phyloP scores from a whole-genome alignment of 2,888 invertebrate genomes.

The Choreutis nemorana region DNA sequence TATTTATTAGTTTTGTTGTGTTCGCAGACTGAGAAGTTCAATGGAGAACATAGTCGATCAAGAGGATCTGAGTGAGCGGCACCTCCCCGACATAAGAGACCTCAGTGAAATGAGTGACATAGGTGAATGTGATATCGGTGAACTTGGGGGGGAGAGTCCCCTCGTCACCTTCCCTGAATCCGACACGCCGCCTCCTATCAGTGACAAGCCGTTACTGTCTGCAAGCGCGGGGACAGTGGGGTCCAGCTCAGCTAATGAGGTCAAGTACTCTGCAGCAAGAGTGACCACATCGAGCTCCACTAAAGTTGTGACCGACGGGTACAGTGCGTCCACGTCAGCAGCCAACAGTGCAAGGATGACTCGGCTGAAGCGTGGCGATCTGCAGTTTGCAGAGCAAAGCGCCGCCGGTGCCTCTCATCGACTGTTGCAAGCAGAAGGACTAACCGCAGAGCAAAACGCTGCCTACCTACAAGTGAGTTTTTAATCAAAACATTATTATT shows the following conservation, averaged over 20 bases:
- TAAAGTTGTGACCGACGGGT: conserved; percentile 82
- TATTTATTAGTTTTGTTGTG: conserved; percentile 5
- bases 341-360: conserved; percentile 56
- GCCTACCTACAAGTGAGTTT: conserved; percentile 78
- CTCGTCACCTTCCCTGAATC: conserved; percentile 84
- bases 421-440: conserved; percentile 82
- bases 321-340: conserved; percentile 72
- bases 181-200: conserved; percentile 72
- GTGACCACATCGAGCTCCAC: conserved; percentile 77
- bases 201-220: conserved; percentile 51
- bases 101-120: conserved; percentile 56
- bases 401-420: conserved; percentile 81
- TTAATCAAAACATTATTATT: background rate
- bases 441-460: conserved; percentile 86
- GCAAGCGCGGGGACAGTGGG: conserved; percentile 46
- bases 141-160: conserved; percentile 66
- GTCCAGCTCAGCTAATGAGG: conserved; percentile 68
- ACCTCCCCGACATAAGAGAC: conserved; percentile 55
- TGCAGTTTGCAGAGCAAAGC: conserved; percentile 82
- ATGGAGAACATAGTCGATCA: conserved; percentile 82
- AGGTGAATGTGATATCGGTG: conserved; percentile 55
- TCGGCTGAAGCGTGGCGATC: conserved; percentile 79
- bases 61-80: conserved; percentile 52
- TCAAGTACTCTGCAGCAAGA: conserved; percentile 86
- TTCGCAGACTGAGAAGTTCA: conserved; percentile 72